phyloP scores from a whole-genome alignment of 2,888 invertebrate genomes.

The Smittia aterrima region DNA sequence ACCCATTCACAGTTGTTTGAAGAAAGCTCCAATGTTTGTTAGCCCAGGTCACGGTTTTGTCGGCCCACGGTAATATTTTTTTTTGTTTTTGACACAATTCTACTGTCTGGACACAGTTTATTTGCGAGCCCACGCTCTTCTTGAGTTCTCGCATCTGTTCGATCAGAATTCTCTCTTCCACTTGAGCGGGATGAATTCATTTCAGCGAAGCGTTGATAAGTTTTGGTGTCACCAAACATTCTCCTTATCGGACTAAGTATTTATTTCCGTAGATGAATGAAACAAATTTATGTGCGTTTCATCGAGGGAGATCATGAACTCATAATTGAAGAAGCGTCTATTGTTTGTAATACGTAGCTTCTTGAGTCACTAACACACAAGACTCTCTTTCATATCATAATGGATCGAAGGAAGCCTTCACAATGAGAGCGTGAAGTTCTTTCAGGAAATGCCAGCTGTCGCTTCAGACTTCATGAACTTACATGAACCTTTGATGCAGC shows the following conservation, averaged over 20 bases:
- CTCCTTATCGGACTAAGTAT: neutral
- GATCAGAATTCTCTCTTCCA: neutral
- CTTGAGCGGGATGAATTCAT: too few relatives aligned
- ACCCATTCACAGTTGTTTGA: neutral
- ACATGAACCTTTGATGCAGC: slow-evolving; percentile 14
- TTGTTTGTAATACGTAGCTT: too few relatives aligned
- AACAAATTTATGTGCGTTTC: neutral
- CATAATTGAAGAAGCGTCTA: neutral
- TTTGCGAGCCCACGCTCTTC: neutral
- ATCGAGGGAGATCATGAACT: neutral
- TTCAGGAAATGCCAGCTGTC: neutral
- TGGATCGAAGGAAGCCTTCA: too few relatives aligned
- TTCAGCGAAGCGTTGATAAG: neutral
- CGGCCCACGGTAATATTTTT: neutral
- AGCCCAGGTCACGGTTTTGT: neutral
- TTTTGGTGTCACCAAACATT: neutral
- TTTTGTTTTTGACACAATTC: too few relatives aligned
- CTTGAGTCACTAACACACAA: too few relatives aligned
- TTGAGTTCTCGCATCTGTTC: neutral
- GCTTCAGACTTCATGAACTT: slow-evolving; percentile 8
- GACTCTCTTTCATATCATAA: too few relatives aligned
- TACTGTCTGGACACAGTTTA: too few relatives aligned
- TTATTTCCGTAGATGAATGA: neutral
- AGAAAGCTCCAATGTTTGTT: neutral
- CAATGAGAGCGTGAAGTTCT: neutral